Evolutionary conservation across 2,113 vertebrate genomes (phyloP).

Genomic region (Cynocephalus volans): DNA sequence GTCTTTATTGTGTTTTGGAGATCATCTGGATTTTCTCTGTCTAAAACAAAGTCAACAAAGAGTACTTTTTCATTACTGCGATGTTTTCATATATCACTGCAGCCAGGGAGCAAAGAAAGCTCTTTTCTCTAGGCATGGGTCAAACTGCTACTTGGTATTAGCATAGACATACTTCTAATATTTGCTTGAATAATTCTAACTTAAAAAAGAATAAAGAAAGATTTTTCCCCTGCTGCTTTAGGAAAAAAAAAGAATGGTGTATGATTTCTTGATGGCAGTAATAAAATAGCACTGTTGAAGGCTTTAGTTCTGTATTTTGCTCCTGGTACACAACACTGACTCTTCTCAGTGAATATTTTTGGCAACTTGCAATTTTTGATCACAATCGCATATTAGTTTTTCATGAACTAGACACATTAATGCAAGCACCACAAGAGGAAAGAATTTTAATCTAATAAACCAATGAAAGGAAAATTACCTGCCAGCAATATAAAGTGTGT

Average conservation of each 20-base stretch:
- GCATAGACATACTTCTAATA: constrained; percentile 74
- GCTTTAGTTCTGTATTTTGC: constrained; percentile 84
- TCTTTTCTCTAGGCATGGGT: constrained; percentile 61
- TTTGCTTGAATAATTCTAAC: constrained; percentile 82
- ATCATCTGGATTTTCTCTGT: constrained; percentile 75
- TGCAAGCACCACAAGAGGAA: constrained; percentile 88
- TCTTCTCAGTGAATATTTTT: constrained; percentile 82
- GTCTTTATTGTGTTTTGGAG: constrained; percentile 78
- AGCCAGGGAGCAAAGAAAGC: constrained; percentile 4
- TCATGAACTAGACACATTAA: constrained; percentile 89
- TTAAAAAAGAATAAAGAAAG: constrained; percentile 82
- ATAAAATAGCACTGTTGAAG: constrained; percentile 76
- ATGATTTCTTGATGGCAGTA: constrained; percentile 83
- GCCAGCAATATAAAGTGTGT: constrained; percentile 99
- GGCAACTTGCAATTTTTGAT: constrained; percentile 87
- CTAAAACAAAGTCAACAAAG: constrained; percentile 70
- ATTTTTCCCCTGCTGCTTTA: constrained; percentile 76
- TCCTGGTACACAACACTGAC: constrained; percentile 76
- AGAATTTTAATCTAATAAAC: constrained; percentile 95
- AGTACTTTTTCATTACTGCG: constrained; percentile 71
- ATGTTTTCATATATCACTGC: not conserved
- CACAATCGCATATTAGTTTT: constrained; percentile 88
- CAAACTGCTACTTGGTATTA: constrained; percentile 63
- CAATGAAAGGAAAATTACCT: constrained; percentile 94
- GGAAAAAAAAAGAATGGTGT: constrained; percentile 74